Conservation (phyloP, 2,888 invertebrate genomes). For the Eupithecia tripunctaria region DNA sequence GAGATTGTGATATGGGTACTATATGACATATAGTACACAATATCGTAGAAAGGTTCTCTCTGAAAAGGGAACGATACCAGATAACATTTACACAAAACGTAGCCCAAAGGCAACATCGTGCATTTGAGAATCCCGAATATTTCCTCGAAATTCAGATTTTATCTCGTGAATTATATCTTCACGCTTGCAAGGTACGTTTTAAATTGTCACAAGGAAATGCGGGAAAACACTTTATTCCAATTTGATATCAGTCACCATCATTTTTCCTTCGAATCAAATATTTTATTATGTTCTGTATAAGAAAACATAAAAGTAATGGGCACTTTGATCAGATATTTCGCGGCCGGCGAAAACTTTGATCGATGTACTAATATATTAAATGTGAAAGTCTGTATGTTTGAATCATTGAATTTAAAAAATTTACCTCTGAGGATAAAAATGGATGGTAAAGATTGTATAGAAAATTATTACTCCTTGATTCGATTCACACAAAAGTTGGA, state of each 20-base stretch:
- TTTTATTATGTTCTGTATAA: neutral
- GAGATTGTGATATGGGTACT: too few relatives aligned
- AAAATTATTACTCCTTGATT: too few relatives aligned
- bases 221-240: conserved; percentile 1
- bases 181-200: neutral
- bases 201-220: conserved; percentile 2
- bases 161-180: conserved; percentile 13
- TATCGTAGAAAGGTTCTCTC: neutral
- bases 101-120: conserved; percentile 32
- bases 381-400: too few relatives aligned
- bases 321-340: too few relatives aligned
- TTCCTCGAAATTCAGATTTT: conserved; percentile 9
- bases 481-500: too few relatives aligned
- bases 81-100: conserved; percentile 30
- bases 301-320: neutral
- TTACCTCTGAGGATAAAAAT: too few relatives aligned
- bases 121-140: conserved; percentile 23
- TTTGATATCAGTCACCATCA: neutral
- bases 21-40: too few relatives aligned
- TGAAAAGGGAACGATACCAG: neutral
- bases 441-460: too few relatives aligned
- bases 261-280: neutral
- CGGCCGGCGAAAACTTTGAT: too few relatives aligned
- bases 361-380: too few relatives aligned
- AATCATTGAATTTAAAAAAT: too few relatives aligned